A percentile compares a stretch with the other conserved stretches of the same genome.
phyloP scores from a whole-genome alignment of 2,888 invertebrate genomes.

The Zootermopsis nevadensis region DNA sequence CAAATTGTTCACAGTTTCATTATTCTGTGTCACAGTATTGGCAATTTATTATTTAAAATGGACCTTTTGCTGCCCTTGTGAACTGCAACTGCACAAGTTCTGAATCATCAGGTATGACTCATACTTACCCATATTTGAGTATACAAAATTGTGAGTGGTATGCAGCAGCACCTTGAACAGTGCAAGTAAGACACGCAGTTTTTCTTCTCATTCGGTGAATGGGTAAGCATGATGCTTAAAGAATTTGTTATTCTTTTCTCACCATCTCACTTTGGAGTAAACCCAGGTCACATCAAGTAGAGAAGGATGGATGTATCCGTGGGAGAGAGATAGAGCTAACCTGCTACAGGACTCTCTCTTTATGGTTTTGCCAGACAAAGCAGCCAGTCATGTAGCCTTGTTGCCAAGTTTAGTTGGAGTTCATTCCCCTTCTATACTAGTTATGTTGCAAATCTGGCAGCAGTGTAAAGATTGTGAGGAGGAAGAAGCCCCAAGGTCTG shows the following conservation, averaged over 20 bases:
- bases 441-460: background rate
- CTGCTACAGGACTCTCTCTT: background rate
- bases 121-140: background rate
- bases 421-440: slow-evolving; percentile 23
- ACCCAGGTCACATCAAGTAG: slow-evolving; percentile 2
- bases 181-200: background rate
- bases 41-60: no score
- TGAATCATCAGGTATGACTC: background rate
- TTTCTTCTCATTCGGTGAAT: background rate
- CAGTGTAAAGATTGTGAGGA: background rate
- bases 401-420: slow-evolving; percentile 33
- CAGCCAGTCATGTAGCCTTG: slow-evolving; percentile 2
- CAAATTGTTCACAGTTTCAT: no score
- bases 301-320: background rate
- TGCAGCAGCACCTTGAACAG: background rate
- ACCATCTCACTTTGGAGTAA: background rate
- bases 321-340: background rate
- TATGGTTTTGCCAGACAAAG: slow-evolving; percentile 31
- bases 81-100: background rate
- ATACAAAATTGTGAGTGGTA: background rate
- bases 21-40: no score
- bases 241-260: background rate
- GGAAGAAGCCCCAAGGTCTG: background rate
- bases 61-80: no score
- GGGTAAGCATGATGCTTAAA: background rate